Percentiles rank a stretch among this genome's conserved stretches.
Evolutionary conservation across 2,888 invertebrate species (phyloP).

Genomic region (Pteria penguin): DNA sequence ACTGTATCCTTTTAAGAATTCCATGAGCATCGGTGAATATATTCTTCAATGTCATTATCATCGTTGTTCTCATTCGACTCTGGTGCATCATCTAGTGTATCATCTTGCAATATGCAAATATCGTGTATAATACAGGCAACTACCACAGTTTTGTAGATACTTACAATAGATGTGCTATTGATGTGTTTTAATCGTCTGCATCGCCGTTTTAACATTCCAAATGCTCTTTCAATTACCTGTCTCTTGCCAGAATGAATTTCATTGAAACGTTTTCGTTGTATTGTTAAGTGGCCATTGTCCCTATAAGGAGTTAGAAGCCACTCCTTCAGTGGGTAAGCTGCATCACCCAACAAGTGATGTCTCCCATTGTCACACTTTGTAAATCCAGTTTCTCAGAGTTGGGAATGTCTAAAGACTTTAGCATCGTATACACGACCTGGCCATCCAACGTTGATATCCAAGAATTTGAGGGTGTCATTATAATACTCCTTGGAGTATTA

Average conservation of each 20-base stretch:
- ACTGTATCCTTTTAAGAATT: no score
- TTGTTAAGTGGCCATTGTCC: conserved; percentile 35
- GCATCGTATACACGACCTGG: conserved; percentile 49
- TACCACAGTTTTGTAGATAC: conserved; percentile 23
- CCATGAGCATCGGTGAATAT: no score
- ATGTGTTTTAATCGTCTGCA: conserved; percentile 35
- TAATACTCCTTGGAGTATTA: no score
- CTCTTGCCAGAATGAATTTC: conserved; percentile 18
- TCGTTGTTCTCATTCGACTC: no score
- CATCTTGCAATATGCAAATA: neutral
- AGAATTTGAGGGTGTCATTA: conserved; percentile 30
- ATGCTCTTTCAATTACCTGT: conserved; percentile 36
- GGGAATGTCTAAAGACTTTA: conserved; percentile 41
- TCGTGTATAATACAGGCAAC: neutral
- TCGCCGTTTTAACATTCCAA: conserved; percentile 32
- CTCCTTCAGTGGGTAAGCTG: conserved; percentile 38
- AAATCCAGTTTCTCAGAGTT: conserved; percentile 40
- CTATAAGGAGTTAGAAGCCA: conserved; percentile 43
- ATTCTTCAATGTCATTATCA: no score
- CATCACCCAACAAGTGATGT: conserved; percentile 43
- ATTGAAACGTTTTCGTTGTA: conserved; percentile 23
- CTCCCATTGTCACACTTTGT: conserved; percentile 31
- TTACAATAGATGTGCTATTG: conserved; percentile 17
- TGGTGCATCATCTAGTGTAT: neutral
- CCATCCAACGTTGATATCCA: conserved; percentile 48